These are phyloP conservation scores for Sceloporus tristichus DNA, from an alignment of 2,113 vertebrate species.

Conservation along the genomic window DNA sequence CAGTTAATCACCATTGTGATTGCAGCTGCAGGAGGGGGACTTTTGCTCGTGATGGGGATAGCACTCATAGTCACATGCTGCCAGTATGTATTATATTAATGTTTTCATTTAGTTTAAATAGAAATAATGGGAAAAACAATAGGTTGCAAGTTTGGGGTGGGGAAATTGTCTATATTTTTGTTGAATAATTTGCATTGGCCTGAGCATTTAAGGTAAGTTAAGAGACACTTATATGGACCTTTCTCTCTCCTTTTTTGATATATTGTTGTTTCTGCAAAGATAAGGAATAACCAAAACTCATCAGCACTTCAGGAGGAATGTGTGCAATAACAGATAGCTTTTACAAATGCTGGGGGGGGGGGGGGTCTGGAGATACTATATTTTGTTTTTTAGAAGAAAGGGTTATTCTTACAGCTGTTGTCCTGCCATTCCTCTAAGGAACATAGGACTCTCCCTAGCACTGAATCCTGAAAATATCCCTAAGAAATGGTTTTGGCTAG, in stretches of 20 bases:
- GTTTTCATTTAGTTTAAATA: not conserved
- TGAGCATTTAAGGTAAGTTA: not conserved
- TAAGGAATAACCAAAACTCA: not conserved
- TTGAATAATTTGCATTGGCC: not conserved
- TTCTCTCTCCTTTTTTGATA: not conserved
- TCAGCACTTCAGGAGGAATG: not conserved
- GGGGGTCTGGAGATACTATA: not conserved
- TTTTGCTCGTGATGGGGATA: conserved; percentile 89
- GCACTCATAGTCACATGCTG: conserved; percentile 93
- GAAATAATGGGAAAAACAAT: not conserved
- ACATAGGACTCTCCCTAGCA: not conserved
- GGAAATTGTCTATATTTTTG: not conserved
- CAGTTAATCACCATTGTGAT: conserved; percentile 96
- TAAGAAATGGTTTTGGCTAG: not conserved
- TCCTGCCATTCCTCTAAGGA: not conserved
- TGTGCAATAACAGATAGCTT: not conserved
- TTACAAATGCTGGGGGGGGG: not conserved
- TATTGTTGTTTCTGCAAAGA: not conserved
- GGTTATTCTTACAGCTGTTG: not conserved
- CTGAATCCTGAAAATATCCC: not conserved
- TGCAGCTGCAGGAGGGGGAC: conserved; percentile 89
- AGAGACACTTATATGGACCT: not conserved
- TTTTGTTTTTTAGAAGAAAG: not conserved
- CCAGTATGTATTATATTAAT: conserved; percentile 80
- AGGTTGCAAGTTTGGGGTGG: not conserved